These are phyloP conservation scores for Indicator maculatus DNA, from an alignment of 2,113 vertebrate species.

Conservation along the genomic window DNA sequence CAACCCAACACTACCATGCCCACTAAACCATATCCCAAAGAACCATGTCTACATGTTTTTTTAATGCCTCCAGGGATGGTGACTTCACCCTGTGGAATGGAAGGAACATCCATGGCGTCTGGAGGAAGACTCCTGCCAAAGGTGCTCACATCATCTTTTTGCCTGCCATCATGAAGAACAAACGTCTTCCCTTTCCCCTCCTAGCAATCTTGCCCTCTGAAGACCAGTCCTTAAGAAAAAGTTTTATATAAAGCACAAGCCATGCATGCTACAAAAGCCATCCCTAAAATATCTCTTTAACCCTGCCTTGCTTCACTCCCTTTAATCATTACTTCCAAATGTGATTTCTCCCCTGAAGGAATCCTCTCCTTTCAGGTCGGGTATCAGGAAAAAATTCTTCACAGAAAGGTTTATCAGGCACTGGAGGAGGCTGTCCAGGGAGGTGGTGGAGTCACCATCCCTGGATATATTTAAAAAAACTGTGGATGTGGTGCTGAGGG, in stretches of 20 bases:
- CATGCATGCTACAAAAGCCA: not conserved
- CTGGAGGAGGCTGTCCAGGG: too few relatives aligned
- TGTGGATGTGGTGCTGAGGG: too few relatives aligned
- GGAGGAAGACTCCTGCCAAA: not conserved
- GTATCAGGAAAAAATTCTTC: too few relatives aligned
- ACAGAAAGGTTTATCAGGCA: too few relatives aligned
- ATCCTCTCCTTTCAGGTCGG: too few relatives aligned
- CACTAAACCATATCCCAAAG: too few relatives aligned
- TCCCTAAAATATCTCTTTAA: not conserved
- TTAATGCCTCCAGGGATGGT: too few relatives aligned
- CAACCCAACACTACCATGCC: too few relatives aligned
- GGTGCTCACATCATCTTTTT: not conserved
- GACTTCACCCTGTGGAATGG: too few relatives aligned
- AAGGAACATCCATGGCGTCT: not conserved
- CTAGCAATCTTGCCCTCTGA: not conserved
- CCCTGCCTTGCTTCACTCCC: not conserved
- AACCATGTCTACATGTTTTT: too few relatives aligned
- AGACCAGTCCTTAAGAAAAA: not conserved
- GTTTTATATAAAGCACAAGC: not conserved
- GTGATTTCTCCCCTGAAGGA: not conserved
- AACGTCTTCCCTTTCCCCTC: not conserved
- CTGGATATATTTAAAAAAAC: too few relatives aligned
- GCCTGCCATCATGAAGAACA: not conserved
- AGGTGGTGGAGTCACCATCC: too few relatives aligned
- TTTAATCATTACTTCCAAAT: not conserved